Base-by-base conservation (phyloP, 1,140 invertebrate genomes). In the Drosophila ogumai region DNA sequence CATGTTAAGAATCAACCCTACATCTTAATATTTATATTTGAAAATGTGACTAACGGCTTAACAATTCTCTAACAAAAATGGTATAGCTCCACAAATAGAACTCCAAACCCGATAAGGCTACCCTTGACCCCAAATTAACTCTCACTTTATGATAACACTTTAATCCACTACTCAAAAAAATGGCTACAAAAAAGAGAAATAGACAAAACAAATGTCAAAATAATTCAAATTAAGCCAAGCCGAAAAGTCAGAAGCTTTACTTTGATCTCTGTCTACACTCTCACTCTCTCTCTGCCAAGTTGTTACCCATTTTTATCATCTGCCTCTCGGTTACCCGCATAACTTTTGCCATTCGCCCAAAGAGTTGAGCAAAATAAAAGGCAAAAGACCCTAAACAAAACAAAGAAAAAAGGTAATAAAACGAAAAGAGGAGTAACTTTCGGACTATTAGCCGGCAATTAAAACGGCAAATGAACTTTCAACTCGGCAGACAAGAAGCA, bases 401-500 rank as follows among this genome's bases (percentile, higher is more conserved):
- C 22, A 32, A 46, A 13, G 3, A 47, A 60, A 76, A 69, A 40
- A 41, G 63, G 47, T 47, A 58, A 68, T 76, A 76, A 56, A 81
- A 57, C 38, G 52, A 71, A 88, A 79, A 82, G 73, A 69, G 47
- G 65, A 79, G 75, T 82, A 88, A 84, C 85, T 88, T 88, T 88
- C 84, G 65, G 63, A 68, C 80, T 88, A 88, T 88, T 88, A 84
- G 85, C 67, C 68, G 81, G 65, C 85, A 88, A 90, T 88, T 88
- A 88, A 90, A 88, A 90, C 85, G 80, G 85, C 72, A 90, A 84
- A 84, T 84, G 84, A 88, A 88, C 84, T 88, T 90, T 90, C 76
- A 88, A 88, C 84, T 72, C 47, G 19, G 28, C 52, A 64, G 57
- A 44, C 36, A 46, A 50, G 47, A 28, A 44, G 47, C 41, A 68